Base-by-base conservation (phyloP, 1,140 invertebrate species). In the Platyscapa corneri region DNA sequence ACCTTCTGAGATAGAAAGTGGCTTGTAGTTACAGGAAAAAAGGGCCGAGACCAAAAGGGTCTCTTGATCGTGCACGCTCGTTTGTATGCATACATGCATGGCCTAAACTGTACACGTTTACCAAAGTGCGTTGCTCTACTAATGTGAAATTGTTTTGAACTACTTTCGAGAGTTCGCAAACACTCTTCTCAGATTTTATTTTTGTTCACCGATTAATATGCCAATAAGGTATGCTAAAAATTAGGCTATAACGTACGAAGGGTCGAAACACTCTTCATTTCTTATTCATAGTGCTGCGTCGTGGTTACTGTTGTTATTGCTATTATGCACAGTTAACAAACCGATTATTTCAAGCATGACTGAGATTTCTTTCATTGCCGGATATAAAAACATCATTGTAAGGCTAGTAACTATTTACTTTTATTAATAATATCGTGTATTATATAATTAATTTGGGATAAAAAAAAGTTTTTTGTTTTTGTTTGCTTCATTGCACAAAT, bases 91-190 rank as follows among this genome's bases (percentile, higher is more conserved):
- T 8, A 46, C 3, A 8, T 7, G 88, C 88, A 88, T 90, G 65
- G 23, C 27, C 56, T 12, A 39, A 30, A 5, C 7, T 0, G 18
- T 39, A 34, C 39, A 46, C 3, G 27, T 7, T 20, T 10, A 37
- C 0, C 0, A 20, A 16, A 2, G 8, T 3, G 16, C 14, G 30
- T 53, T 53, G 42, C n/a, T 42, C 12, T 46, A 16, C 30, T 60
- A 37, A 30, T 32, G 56, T 14, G 56, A 27, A 3, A 60, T 30
- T 53, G 20, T 3, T 34, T 89, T 90, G 89, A 89, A 89, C 90
- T 86, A 88, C 91, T 92, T 89, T 91, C 90, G 88, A 91, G 89
- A 88, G 86, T 82, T 90, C 88, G 89, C 90, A 92, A 92, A 92
- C 90, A 92, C 90, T 91, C 86, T 49, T 79, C 74, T 88, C 75